Base-by-base conservation (phyloP, 2,797 vertebrate species). In the Rachycentron canadum region DNA sequence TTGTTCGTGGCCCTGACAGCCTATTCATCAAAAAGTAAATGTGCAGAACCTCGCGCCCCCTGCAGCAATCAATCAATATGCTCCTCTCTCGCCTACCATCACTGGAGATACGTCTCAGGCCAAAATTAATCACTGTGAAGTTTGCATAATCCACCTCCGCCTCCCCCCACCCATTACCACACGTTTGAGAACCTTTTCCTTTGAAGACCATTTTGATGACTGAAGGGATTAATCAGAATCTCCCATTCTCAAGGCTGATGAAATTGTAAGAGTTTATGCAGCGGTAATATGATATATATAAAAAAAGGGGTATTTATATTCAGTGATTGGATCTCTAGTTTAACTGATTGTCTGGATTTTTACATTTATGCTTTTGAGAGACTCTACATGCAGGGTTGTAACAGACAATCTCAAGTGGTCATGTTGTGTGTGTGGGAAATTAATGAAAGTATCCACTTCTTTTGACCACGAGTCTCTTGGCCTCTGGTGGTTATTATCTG, bases 21-120 rank as follows among this genome's bases (percentile, higher is more conserved):
- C 94, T 92, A 95, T 96, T 96, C 92, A 95, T 96, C 95, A 96
- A 92, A 93, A 91, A 88, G 93, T 86, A 93, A 94, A 92, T 86
- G 89, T 91, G 93, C 90, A 85, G 92, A 95, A 95, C 94, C 89
- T 88, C 80, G 86, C 71, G 77, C 88, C 93, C 89, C 89, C 88
- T 85, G 81, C 90, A 86, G 94, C 94, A 95, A 96, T 96, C 94
- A 95, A 95, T 96, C 95, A 95, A 91, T 91, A 91, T 70, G 88
- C 88, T 92, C 88, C 76, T 92, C 91, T 91, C 90, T 53, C 63
- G 28, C 86, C 89, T 86, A 87, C 84, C 92, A 91, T 91, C 91
- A 87, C 78, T 64, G 77, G 82, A 92, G 92, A 93, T 92, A 92
- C 78, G 82, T 92, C 88, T 90, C 86, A 75, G 91, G 87, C 86